Base-by-base conservation (phyloP, 1,140 invertebrate genomes). In the Drosophila pectinifera region DNA sequence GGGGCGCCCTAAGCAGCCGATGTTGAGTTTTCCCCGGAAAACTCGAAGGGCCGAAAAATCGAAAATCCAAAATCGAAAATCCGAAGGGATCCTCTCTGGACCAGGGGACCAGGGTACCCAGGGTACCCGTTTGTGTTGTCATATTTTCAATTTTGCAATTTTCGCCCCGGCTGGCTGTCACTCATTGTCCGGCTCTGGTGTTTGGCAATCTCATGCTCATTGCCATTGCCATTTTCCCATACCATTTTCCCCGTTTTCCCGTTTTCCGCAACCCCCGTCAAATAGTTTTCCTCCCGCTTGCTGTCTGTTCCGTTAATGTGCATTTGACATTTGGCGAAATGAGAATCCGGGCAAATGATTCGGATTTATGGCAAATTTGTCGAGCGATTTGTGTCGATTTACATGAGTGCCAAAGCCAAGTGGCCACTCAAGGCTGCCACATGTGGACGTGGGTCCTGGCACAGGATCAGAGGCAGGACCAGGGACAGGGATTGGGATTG, bases 301-400 rank as follows among this genome's bases (percentile, higher is more conserved):
- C 42, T 49, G 70, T 38, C 55, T 64, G 83, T 82, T 88, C 55
- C 69, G 83, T 83, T 86, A 86, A 86, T 86, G 82, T 86, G 82
- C 82, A 82, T 86, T 86, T 86, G 82, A 86, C 82, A 83, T 86
- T 86, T 83, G 75, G 73, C 80, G 75, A 86, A 86, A 86, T 86
- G 79, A 83, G 83, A 86, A 88, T 86, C 79, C 75, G 83, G 79
- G 79, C 82, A 86, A 86, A 86, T 86, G 83, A 86, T 79, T 82
- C 74, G 82, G 82, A 86, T 86, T 86, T 86, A 86, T 86, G 79
- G 82, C 82, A 86, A 86, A 86, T 86, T 86, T 86, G 82, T 86
- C 79, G 75, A 79, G 57, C 79, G 82, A 86, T 86, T 86, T 88
- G 84, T 83, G 79, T 73, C 69, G 69, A 88, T 83, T 85, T 85